phyloP scores from a whole-genome alignment of 1,140 invertebrate species.

The Papilio helenus region DNA sequence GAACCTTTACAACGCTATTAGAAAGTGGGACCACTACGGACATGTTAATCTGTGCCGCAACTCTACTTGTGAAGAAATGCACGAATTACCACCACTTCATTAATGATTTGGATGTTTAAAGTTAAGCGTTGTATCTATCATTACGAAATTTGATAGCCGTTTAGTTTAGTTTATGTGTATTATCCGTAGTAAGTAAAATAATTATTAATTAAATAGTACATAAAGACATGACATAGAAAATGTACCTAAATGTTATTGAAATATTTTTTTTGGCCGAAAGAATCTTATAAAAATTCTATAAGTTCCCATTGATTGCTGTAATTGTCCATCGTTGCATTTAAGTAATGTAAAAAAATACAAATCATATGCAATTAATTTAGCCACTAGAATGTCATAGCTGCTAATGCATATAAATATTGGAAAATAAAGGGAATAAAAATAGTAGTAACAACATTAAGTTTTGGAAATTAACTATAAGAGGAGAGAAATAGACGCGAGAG shows the following conservation, averaged over 20 bases:
- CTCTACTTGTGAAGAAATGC: constrained; percentile 59
- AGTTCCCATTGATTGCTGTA: neutral
- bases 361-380: neutral
- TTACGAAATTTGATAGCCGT: constrained; percentile 1
- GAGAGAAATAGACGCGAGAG: neutral
- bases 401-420: neutral
- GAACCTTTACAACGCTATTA: constrained; percentile 59
- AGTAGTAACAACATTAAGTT: neutral
- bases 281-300: neutral
- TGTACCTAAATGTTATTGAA: neutral
- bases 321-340: neutral
- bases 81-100: constrained; percentile 39
- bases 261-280: neutral
- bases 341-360: neutral
- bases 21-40: constrained; percentile 57
- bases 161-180: neutral
- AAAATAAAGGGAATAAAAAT: no score
- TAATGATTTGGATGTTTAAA: neutral
- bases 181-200: neutral
- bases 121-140: neutral
- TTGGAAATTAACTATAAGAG: neutral
- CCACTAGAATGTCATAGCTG: neutral
- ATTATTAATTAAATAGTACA: neutral
- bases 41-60: constrained; percentile 50
- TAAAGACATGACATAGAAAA: neutral